These are phyloP conservation scores for Eupithecia dodoneata DNA, from an alignment of 2,888 invertebrate species.

Conservation along the genomic window DNA sequence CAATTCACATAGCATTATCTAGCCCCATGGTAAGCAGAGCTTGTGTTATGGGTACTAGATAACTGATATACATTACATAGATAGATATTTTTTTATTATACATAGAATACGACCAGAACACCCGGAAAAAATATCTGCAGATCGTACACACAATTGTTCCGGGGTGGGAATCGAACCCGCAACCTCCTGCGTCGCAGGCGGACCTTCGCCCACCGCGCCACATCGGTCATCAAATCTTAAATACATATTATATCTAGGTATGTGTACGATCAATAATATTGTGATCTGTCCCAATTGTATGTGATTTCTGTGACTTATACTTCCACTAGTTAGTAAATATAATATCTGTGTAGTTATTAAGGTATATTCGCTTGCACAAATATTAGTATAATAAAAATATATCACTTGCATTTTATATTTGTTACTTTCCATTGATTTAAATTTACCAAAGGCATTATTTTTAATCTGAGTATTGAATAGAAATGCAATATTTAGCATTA, in stretches of 20 bases:
- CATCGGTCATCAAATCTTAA: too few relatives aligned
- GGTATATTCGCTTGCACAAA: slow-evolving; percentile 20
- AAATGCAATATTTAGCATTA: slow-evolving; percentile 8
- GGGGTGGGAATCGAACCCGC: too few relatives aligned
- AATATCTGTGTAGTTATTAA: slow-evolving; percentile 20
- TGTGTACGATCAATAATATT: slow-evolving; percentile 10
- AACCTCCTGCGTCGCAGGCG: too few relatives aligned
- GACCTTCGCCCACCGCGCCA: too few relatives aligned
- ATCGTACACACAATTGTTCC: too few relatives aligned
- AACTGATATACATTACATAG: too few relatives aligned
- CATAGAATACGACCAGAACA: too few relatives aligned
- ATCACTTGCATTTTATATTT: slow-evolving; percentile 24
- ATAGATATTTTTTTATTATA: too few relatives aligned
- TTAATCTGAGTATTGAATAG: background rate
- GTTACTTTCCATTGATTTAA: slow-evolving; percentile 19
- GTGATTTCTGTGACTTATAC: slow-evolving; percentile 44
- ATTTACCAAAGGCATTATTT: slow-evolving; percentile 38
- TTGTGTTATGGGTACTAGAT: too few relatives aligned
- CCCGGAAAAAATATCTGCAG: too few relatives aligned
- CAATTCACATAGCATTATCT: too few relatives aligned
- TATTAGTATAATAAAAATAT: slow-evolving; percentile 7
- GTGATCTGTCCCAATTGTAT: slow-evolving; percentile 38
- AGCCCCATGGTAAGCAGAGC: too few relatives aligned
- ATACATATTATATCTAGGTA: background rate
- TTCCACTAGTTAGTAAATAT: slow-evolving; percentile 31